Conservation (phyloP, 2,888 invertebrate genomes). For the Lepetodrilus schrolli region DNA sequence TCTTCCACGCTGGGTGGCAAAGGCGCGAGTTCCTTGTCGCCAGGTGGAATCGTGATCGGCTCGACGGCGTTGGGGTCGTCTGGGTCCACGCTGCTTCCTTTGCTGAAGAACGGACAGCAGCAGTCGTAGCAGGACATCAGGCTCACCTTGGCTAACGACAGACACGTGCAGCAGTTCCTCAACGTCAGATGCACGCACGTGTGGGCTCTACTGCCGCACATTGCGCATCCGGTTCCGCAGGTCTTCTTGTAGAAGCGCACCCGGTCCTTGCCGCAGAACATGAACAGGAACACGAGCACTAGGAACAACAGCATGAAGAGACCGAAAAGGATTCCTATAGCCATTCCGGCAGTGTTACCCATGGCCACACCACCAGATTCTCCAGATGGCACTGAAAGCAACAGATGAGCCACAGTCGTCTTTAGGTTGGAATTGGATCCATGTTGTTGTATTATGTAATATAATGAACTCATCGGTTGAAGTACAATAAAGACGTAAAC, state of each 20-base stretch:
- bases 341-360: not conserved
- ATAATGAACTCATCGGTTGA: no score
- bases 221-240: not conserved
- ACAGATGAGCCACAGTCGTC: no score
- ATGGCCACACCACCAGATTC: not conserved
- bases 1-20: not conserved
- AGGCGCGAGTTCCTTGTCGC: not conserved
- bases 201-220: not conserved
- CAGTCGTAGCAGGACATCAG: not conserved
- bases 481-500: no score
- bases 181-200: not conserved
- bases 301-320: not conserved
- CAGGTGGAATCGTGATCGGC: not conserved
- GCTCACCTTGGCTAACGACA: not conserved
- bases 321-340: not conserved
- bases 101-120: not conserved
- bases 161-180: not conserved
- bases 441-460: no score
- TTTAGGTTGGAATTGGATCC: no score
- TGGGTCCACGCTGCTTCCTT: not conserved
- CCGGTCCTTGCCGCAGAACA: conserved; percentile 9
- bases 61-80: not conserved
- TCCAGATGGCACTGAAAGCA: no score
- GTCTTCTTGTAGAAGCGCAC: not conserved
- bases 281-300: not conserved